Evolutionary conservation across 1,140 invertebrate genomes (phyloP).

Genomic region (Holcopasites calliopsidis): DNA sequence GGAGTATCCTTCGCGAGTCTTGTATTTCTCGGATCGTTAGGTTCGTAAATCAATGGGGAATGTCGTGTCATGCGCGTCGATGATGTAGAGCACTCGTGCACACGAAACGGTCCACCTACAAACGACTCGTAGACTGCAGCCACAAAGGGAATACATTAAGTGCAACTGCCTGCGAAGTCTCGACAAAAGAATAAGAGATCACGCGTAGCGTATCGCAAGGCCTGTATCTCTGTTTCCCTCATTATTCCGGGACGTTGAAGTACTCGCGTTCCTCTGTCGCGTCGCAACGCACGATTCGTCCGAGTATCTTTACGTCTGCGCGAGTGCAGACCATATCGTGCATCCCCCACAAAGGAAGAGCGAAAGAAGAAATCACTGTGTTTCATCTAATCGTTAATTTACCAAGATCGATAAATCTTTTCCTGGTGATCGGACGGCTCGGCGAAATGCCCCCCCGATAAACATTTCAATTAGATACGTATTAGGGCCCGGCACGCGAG

Average conservation of each 20-base stretch:
- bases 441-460: constrained; percentile 35
- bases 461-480: constrained; percentile 76
- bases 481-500: constrained; percentile 72
- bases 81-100: background rate
- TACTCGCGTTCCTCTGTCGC: background rate
- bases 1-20: no score
- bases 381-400: no score
- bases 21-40: constrained; percentile 1
- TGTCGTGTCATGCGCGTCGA: background rate
- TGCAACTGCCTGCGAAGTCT: background rate
- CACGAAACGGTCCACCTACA: background rate
- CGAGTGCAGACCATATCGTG: background rate
- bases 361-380: no score
- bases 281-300: background rate
- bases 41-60: constrained; percentile 17
- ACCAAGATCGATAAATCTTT: constrained; percentile 32
- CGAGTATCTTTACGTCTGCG: background rate
- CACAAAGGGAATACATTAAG: constrained; percentile 31
- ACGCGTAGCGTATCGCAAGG: constrained; percentile 7
- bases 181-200: constrained; percentile 28
- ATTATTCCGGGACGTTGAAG: background rate
- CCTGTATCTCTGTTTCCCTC: background rate
- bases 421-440: constrained; percentile 26
- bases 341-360: no score
- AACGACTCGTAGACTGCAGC: background rate